These are phyloP conservation scores for Hirtodrosophila confusa DNA, from an alignment of 2,888 invertebrate species.

Conservation along the genomic window DNA sequence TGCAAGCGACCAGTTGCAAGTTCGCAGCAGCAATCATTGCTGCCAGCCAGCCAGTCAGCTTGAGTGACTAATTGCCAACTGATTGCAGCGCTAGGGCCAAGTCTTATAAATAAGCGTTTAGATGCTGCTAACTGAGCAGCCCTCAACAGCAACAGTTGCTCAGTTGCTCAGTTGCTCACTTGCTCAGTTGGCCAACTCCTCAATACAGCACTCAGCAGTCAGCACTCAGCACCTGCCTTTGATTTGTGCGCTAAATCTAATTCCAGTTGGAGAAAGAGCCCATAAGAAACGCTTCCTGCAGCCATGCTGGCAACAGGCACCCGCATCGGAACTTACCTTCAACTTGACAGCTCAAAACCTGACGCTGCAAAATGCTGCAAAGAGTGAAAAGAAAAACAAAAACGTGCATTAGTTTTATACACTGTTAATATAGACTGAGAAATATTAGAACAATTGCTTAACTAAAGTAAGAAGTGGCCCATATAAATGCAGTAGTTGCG, in stretches of 20 bases:
- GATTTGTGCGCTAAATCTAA: slow-evolving; percentile 41
- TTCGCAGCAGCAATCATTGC: slow-evolving; percentile 29
- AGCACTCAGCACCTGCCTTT: slow-evolving; percentile 50
- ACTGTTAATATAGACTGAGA: too few species aligned
- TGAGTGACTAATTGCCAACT: slow-evolving; percentile 73
- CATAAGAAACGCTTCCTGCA: too few species aligned
- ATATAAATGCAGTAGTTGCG: too few species aligned
- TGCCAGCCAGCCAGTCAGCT: slow-evolving; percentile 42
- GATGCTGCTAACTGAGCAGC: slow-evolving; percentile 18
- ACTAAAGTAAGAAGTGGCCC: too few species aligned
- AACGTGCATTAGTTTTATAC: neutral
- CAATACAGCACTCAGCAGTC: slow-evolving; percentile 37
- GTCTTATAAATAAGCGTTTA: slow-evolving; percentile 64
- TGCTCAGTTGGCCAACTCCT: slow-evolving; percentile 1
- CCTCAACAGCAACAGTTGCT: slow-evolving; percentile 4
- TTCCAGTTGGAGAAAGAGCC: too few species aligned
- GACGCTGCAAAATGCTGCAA: slow-evolving; percentile 34
- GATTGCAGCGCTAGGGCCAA: slow-evolving; percentile 53
- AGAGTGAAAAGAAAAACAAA: neutral
- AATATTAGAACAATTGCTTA: too few species aligned
- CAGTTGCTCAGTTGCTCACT: slow-evolving; percentile 4
- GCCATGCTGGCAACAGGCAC: too few species aligned
- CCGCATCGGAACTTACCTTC: slow-evolving; percentile 39
- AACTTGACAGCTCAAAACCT: slow-evolving; percentile 29
- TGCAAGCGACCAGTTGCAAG: slow-evolving; percentile 5